Evolutionary conservation across 2,797 vertebrate species (phyloP).

Genomic region (Remorina albescens): DNA sequence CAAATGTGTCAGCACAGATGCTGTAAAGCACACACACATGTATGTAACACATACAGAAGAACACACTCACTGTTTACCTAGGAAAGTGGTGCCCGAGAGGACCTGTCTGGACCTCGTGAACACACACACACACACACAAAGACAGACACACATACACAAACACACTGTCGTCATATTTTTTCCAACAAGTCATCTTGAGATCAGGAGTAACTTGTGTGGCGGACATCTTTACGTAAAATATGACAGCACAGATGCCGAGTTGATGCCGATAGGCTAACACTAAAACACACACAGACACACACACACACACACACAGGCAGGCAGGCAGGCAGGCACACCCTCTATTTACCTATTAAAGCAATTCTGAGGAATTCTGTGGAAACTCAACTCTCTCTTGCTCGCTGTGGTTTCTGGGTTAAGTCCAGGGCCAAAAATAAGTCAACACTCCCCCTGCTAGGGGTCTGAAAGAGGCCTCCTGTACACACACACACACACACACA

Average conservation of each 20-base stretch:
- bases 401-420: constrained; percentile 79
- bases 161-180: constrained; percentile 26
- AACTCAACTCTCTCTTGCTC: constrained; percentile 68
- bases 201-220: constrained; percentile 6
- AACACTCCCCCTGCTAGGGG: constrained; percentile 77
- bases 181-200: constrained; percentile 33
- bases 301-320: constrained; percentile 39
- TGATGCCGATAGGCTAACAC: constrained; percentile 78
- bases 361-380: constrained; percentile 77
- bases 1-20: not conserved
- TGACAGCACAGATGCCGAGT: constrained; percentile 22
- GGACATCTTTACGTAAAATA: constrained; percentile 40
- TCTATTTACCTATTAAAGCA: constrained; percentile 78
- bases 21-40: not conserved
- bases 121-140: constrained; percentile 15
- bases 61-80: constrained; percentile 39
- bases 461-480: constrained; percentile 81
- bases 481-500: constrained; percentile 53
- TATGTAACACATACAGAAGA: not conserved
- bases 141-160: not conserved
- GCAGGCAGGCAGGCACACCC: constrained; percentile 57
- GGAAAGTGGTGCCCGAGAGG: constrained; percentile 38
- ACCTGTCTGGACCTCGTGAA: constrained; percentile 17
- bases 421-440: constrained; percentile 82
- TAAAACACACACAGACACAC: constrained; percentile 76